A percentile compares a stretch with the other conserved stretches of the same genome.
These are phyloP conservation scores for Centroberyx gerrardi DNA, from an alignment of 2,797 vertebrate species.

Conservation along the genomic window DNA sequence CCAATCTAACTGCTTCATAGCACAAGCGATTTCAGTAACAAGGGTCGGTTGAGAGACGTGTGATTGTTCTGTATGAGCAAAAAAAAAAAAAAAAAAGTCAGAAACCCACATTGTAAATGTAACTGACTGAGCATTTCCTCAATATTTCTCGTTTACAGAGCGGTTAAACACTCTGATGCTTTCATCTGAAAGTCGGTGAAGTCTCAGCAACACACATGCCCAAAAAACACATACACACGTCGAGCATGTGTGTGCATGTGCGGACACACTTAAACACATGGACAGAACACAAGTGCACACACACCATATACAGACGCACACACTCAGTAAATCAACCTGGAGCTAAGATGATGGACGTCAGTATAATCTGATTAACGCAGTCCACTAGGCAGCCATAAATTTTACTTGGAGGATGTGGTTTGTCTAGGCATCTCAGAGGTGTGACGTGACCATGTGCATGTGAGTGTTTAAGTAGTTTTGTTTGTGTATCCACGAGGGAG, in stretches of 20 bases:
- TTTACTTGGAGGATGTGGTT: conserved; percentile 65
- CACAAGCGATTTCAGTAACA: conserved; percentile 27
- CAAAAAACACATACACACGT: conserved; percentile 1
- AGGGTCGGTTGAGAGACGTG: conserved; percentile 21
- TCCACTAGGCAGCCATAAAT: conserved; percentile 67
- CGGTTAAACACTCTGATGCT: conserved; percentile 7
- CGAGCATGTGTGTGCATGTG: not conserved
- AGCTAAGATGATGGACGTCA: conserved; percentile 61
- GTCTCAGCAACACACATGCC: conserved; percentile 15
- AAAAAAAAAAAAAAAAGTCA: conserved; percentile 18
- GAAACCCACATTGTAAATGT: conserved; percentile 28
- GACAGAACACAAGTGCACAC: conserved; percentile 1
- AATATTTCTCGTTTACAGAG: conserved; percentile 32
- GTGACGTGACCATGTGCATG: conserved; percentile 53
- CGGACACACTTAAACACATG: conserved; percentile 7
- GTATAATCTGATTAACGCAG: conserved; percentile 77
- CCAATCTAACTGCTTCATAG: conserved; percentile 28
- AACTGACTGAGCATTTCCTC: conserved; percentile 11
- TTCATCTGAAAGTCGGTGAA: conserved; percentile 2
- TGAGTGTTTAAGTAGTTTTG: conserved; percentile 55
- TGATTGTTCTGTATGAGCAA: not conserved
- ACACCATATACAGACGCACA: not conserved
- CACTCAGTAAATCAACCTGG: conserved; percentile 49
- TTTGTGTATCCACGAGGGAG: conserved; percentile 58
- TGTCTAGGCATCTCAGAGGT: conserved; percentile 71